Evolutionary conservation across 2,113 vertebrate species (phyloP).

Genomic region (Ploceus nigricollis): DNA sequence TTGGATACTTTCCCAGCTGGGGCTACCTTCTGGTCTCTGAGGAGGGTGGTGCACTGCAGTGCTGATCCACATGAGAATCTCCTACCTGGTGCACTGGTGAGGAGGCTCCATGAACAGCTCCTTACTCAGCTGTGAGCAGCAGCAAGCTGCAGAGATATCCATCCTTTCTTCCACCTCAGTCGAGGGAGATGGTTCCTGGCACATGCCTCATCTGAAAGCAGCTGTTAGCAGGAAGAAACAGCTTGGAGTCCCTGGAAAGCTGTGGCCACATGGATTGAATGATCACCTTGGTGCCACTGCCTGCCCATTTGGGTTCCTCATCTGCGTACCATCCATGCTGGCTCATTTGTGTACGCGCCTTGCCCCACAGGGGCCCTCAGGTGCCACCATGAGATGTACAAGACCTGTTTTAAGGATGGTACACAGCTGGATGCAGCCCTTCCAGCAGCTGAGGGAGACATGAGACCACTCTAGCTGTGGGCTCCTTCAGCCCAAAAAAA

Average conservation of each 20-base stretch:
- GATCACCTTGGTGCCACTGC: background rate
- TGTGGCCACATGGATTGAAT: background rate
- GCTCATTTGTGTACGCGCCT: background rate
- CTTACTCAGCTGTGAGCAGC: background rate
- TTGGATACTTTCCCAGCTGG: background rate
- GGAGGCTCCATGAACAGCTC: background rate
- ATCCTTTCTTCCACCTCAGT: background rate
- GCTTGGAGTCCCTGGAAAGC: background rate
- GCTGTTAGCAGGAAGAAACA: background rate
- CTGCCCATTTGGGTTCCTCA: background rate
- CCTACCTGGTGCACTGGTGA: accelerated
- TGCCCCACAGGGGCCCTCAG: background rate
- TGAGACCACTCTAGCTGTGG: background rate
- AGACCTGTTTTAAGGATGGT: background rate
- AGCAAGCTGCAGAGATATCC: background rate
- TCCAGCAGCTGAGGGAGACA: background rate
- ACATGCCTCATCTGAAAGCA: background rate
- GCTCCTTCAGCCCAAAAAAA: background rate
- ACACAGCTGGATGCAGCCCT: background rate
- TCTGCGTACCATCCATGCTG: background rate
- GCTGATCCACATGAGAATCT: background rate
- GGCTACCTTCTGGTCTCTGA: background rate
- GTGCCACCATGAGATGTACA: background rate
- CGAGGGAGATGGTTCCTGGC: background rate
- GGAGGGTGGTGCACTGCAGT: background rate